Base-by-base conservation (phyloP, 37 sponge, comb jelly and placozoan species). In the Haliclona indistincta region DNA sequence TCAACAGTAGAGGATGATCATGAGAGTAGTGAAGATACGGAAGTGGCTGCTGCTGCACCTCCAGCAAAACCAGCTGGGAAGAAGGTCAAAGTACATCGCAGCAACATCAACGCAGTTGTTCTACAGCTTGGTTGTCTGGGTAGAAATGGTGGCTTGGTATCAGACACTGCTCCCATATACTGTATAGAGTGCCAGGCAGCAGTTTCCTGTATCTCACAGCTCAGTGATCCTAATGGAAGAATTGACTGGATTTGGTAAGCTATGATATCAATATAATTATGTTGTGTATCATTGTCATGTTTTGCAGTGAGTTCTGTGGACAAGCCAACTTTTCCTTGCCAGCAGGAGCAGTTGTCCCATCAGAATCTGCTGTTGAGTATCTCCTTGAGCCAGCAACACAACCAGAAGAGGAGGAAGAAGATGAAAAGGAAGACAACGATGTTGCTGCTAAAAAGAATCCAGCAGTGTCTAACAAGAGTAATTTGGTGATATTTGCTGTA, bases 231-330 rank as follows among this genome's bases (percentile, higher is more conserved):
- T 15, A 65, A 43, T 4, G 76, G 74, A 38, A 73, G 23, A 40
- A 73, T 84, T 20, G 43, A 54, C 5, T 94, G 94, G 94, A 89
- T 65, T 40, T 94, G 94, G 94, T 94, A 70, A 76, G 71, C 30
- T 10, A 47, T 42, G 35, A 22, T 2, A 63, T 32, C 23, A 26
- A 32, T 19, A 26, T 56, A 15, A 37, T 58, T 70, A 7, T 70
- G 22, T 17, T 55, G 13, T 70, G 37, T 3, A 28, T 6, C 42
- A 20, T 52, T 63, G n/a, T 5, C 35, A 8, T 77, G 19, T 30
- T 32, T 28, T 73, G 1, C 58, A 92, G 96, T 82, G 96, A 96
- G 74, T 96, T 96, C 68, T 96, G 96, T 83, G 86, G 79, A 2
- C 67, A 75, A 15, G 60, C 41, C 13, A 81, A 74, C 56, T 43